Evolutionary conservation across 1,140 invertebrate species (phyloP), one percentile per base, ranked within the genome.

Genomic region (Marisa cornuarietis): DNA sequence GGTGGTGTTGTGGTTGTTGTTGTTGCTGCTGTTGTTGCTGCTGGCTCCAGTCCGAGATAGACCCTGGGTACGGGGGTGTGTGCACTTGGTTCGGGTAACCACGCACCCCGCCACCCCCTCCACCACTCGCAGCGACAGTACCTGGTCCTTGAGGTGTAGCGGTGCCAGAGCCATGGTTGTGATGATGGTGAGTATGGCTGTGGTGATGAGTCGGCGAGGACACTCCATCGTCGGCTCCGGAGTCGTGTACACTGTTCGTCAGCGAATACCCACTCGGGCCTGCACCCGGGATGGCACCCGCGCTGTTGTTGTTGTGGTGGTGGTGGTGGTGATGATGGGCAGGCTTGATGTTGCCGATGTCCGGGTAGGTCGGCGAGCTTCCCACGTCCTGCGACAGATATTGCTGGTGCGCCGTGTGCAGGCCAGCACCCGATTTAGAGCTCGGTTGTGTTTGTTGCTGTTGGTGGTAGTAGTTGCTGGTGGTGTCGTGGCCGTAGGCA

Each of bases 21-120:
- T n/a, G 61, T 76, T 14, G 71, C 18, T 72, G 42, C 13, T 31
- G 58, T 11, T 14, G 26, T 49, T 16, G 62, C 5, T 2, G 31
- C 8, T 54, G 63, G 65, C 81, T 84, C 83, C 83, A 84, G 54
- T 83, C 81, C 26, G 81, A 79, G 31, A 82, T 71, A 42, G 83
- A 79, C 69, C 58, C 65, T 20, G 75, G 80, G 62, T 80, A 78
- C 42, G 76, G 76, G 18, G 76, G 76, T 51, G 76, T 77, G 22
- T 77, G 75, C 51, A 61, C 75, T n/a, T 62, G 75, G 51, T 3
- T 49, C 0, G 75, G 76, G 76, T 77, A 77, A 6, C 63, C 76
- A 24, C 71, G 11, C 71, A 51, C 26, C 71, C 24, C 71, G 20
- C 71, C 71, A 51, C 71, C 71, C 49, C 71, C 71, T 52, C 71